A percentile compares a stretch with the other conserved stretches of the same genome.
Conservation (phyloP, 2,888 invertebrate genomes). For the Tiliacea aurago region DNA sequence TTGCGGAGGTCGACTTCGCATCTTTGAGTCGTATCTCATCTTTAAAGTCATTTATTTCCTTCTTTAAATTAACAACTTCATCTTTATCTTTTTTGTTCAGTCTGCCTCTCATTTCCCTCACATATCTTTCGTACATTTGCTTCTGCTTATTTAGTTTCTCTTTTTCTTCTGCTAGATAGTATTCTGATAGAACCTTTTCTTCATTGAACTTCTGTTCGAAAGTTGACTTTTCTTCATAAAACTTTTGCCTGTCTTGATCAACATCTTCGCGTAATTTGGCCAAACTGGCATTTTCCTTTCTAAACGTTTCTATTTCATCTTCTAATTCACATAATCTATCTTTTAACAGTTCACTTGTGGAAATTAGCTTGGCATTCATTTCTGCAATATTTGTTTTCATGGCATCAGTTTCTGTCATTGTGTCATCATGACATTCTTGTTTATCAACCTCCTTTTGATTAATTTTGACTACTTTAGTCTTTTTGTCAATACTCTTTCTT, state of each 20-base stretch:
- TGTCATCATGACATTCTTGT: conserved; percentile 74
- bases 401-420: conserved; percentile 75
- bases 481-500: conserved; percentile 55
- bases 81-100: conserved; percentile 93
- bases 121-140: conserved; percentile 92
- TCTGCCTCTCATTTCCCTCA: conserved; percentile 92
- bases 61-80: conserved; percentile 92
- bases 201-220: conserved; percentile 91
- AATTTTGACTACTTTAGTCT: conserved; percentile 58
- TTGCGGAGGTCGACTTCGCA: conserved; percentile 92
- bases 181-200: conserved; percentile 92
- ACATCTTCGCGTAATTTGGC: conserved; percentile 91
- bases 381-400: conserved; percentile 84
- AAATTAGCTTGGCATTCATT: conserved; percentile 87
- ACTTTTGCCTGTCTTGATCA: conserved; percentile 91
- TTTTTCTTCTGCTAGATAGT: conserved; percentile 92
- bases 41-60: conserved; percentile 92
- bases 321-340: conserved; percentile 92
- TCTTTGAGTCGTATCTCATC: conserved; percentile 94
- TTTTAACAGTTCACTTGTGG: conserved; percentile 91
- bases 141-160: conserved; percentile 93
- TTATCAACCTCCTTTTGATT: conserved; percentile 70
- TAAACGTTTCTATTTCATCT: conserved; percentile 90
- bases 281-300: conserved; percentile 87
- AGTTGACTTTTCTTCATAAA: conserved; percentile 91